Evolutionary conservation across 2,888 invertebrate genomes (phyloP), one percentile per base, ranked within the genome.

Genomic region (Chrysomela aeneicollis): DNA sequence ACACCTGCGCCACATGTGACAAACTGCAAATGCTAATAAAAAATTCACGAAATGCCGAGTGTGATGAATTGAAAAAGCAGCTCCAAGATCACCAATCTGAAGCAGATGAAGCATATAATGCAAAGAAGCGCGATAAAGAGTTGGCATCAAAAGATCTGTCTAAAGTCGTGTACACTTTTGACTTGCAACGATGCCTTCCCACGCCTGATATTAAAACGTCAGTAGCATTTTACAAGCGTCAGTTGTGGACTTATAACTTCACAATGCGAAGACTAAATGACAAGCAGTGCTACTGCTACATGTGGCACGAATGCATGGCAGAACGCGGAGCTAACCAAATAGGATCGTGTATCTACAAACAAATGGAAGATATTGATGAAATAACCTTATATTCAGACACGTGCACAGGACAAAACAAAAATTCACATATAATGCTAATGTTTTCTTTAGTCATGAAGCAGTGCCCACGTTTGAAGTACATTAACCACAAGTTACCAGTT

Each of bases 191-290:
- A 66, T 73, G 73, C 42, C 62, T 76, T 21, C 76, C 76, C 1
- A 78, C 74, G 17, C 74, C 74, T 10, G 53, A 70, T 54, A 57
- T 78, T 19, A 51, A 69, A n/a, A 70, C 74, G 26, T 73, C 73
- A 30, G 69, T 76, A 8, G 67, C 71, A 6, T 78, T 76, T 70
- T 78, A 79, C 58, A 77, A 76, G 69, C 54, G 77, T 21, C 68
- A 74, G 54, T 63, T 78, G 19, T 77, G 73, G 74, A 76, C 75
- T 6, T 78, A 62, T 59, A 76, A 77, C 61, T 65, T 77, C 6
- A 77, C 76, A 5, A 68, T 78, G 8, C 70, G 73, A 52, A 64
- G 71, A 22, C 63, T 69, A n/a, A n/a, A n/a, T n/a, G n/a, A n/a
- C n/a, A n/a, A n/a, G n/a, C n/a, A n/a, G n/a, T n/a, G n/a, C n/a